phyloP scores from a whole-genome alignment of 2,113 vertebrate species.

The Cnemophilus loriae region DNA sequence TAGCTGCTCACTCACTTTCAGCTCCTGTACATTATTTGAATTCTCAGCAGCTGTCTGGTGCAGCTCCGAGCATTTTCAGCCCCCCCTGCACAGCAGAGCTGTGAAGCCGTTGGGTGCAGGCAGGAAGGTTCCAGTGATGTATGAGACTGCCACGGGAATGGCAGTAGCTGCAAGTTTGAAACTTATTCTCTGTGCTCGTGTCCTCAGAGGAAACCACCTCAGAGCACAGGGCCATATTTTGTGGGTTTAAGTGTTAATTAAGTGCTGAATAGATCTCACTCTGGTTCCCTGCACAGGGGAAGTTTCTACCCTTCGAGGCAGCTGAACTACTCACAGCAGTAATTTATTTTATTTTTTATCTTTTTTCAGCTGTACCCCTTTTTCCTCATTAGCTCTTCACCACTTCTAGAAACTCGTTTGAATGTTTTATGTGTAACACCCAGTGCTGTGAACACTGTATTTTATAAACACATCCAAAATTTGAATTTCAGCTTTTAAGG shows the following conservation, averaged over 20 bases:
- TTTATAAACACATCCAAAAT: neutral
- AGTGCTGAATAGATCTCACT: neutral
- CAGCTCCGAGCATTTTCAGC: neutral
- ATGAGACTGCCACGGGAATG: slow-evolving; percentile 9
- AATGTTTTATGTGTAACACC: neutral
- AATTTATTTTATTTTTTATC: neutral
- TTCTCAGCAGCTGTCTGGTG: neutral
- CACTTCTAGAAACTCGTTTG: neutral
- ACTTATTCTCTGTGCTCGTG: neutral
- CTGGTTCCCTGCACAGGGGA: slow-evolving; percentile 1
- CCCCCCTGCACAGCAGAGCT: neutral
- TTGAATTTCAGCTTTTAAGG: neutral
- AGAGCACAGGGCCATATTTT: neutral
- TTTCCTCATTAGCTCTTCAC: neutral
- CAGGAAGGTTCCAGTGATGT: slow-evolving; percentile 2
- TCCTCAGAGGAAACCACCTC: slow-evolving; percentile 28
- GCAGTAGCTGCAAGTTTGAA: slow-evolving; percentile 9
- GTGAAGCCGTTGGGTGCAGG: neutral
- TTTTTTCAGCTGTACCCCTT: neutral
- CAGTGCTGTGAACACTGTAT: neutral
- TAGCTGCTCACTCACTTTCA: slow-evolving; percentile 15
- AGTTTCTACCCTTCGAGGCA: neutral
- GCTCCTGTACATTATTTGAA: neutral
- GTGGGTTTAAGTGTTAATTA: slow-evolving; percentile 44
- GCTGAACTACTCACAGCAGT: neutral